A percentile compares a stretch with the other conserved stretches of the same genome.
These are phyloP conservation scores for Meriones psammophilus DNA, from an alignment of 2,797 vertebrate genomes.

Conservation along the genomic window DNA sequence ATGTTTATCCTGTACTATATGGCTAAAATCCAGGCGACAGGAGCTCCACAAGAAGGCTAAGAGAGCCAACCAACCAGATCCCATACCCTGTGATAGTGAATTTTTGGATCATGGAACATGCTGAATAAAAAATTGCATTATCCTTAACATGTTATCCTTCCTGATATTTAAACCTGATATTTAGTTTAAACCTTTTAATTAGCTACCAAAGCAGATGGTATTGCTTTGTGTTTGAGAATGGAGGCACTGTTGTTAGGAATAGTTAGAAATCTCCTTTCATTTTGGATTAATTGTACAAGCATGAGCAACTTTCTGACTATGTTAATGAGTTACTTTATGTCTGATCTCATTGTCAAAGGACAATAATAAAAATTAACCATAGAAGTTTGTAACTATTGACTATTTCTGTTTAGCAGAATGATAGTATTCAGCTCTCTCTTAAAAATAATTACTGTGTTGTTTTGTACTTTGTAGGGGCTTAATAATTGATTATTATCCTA, in stretches of 20 bases:
- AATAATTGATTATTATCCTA: not conserved
- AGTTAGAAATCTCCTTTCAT: not conserved
- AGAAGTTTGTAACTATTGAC: not conserved
- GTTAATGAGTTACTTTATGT: not conserved
- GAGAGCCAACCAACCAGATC: no score
- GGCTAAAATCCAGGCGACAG: no score
- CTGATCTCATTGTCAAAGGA: not conserved
- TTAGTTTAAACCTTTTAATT: not conserved
- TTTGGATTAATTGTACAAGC: not conserved
- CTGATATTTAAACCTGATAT: no score
- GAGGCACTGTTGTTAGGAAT: not conserved
- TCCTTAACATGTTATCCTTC: not conserved
- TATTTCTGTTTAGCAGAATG: not conserved
- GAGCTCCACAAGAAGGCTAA: no score
- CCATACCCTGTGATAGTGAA: not conserved
- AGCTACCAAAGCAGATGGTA: conserved; percentile 9
- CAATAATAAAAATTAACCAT: not conserved
- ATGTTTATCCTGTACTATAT: no score
- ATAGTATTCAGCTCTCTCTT: not conserved
- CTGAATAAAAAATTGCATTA: not conserved
- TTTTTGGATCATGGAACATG: not conserved
- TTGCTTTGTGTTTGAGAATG: not conserved
- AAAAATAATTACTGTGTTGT: not conserved
- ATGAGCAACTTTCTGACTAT: not conserved
- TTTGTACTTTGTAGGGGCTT: not conserved